Percentiles rank a stretch among this genome's conserved stretches.
Evolutionary conservation across 2,888 invertebrate genomes (phyloP).

Genomic region (Mesochorus sp.): DNA sequence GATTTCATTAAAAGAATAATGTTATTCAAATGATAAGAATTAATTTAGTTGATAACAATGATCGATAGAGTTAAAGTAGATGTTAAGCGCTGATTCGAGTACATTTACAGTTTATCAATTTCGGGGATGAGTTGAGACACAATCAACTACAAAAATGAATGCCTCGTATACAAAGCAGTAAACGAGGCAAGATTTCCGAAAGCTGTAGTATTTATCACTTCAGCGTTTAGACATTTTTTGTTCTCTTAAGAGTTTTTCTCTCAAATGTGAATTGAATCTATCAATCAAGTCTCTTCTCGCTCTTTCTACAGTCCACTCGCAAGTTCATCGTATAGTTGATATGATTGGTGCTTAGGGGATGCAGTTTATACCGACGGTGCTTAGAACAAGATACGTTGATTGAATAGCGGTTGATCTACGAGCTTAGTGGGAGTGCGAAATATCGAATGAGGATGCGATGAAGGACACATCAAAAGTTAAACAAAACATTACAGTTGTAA

Average conservation of each 20-base stretch:
- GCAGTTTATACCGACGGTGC: constrained; percentile 72
- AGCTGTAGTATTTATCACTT: constrained; percentile 36
- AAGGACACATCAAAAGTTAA: neutral
- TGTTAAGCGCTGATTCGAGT: constrained; percentile 10
- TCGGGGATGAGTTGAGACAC: neutral
- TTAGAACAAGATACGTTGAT: constrained; percentile 78
- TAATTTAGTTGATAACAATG: constrained; percentile 36
- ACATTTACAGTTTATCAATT: too few relatives aligned
- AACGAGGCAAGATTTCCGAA: constrained; percentile 64
- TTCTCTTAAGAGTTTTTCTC: constrained; percentile 65
- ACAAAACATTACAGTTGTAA: neutral
- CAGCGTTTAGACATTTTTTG: constrained; percentile 64
- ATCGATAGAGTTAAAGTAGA: constrained; percentile 19
- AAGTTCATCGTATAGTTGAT: constrained; percentile 63
- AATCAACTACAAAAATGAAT: neutral
- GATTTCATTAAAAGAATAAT: too few relatives aligned
- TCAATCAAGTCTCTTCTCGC: constrained; percentile 70
- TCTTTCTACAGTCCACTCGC: too few relatives aligned
- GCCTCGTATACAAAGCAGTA: constrained; percentile 45
- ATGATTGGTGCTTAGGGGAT: constrained; percentile 76
- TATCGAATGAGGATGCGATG: constrained; percentile 13
- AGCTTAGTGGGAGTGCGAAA: constrained; percentile 53
- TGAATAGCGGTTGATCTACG: constrained; percentile 76
- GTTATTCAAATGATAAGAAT: neutral
- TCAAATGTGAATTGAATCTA: constrained; percentile 75